Evolutionary conservation across 2,797 vertebrate species (phyloP), one percentile per base, ranked within the genome.

Genomic region (Lerista edwardsae): DNA sequence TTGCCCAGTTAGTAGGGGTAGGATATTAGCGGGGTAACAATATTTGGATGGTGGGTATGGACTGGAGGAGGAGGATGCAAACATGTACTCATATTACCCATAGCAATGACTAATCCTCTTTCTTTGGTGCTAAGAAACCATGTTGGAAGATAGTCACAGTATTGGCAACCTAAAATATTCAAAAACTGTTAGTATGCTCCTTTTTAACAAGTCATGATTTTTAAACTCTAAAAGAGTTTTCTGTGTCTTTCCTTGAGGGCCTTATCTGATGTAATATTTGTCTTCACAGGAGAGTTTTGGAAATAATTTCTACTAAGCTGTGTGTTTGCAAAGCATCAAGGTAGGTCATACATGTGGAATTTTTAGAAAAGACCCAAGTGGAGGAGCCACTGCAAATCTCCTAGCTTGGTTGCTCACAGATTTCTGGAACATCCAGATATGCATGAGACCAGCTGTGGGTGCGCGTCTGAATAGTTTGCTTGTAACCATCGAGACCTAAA

Each of bases 151-250:
- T 69, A 80, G 69, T 80, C 55, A 36, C 34, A 57, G n/a, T 55
- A 69, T 55, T 55, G 44, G 65, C 23, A 55, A 78, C 27, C 39
- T 59, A 44, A 78, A 78, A 78, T 78, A 78, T 78, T 78, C 15
- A 64, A 78, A 64, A 78, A 62, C 41, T 27, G 75, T 41, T 29
- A 41, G 75, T n/a, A 11, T 64, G 57, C 3, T 44, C 27, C 31
- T 11, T 64, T 77, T 41, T 25, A 51, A 64, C 39, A 62, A 29
- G 15, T 64, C 36, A 78, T 8, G 6, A 61, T 61, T 77, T 62
- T 10, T 25, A 4, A 57, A 51, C 34, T 51, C 47, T 34, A 14
- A 36, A 65, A 14, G 15, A 3, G 23, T 59, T 72, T 81, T 44
- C 27, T 62, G 25, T n/a, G 62, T 41, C 4, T 51, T 80, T 57